Conservation (phyloP, 1,140 invertebrate species). For the Cherax quadricarinatus region DNA sequence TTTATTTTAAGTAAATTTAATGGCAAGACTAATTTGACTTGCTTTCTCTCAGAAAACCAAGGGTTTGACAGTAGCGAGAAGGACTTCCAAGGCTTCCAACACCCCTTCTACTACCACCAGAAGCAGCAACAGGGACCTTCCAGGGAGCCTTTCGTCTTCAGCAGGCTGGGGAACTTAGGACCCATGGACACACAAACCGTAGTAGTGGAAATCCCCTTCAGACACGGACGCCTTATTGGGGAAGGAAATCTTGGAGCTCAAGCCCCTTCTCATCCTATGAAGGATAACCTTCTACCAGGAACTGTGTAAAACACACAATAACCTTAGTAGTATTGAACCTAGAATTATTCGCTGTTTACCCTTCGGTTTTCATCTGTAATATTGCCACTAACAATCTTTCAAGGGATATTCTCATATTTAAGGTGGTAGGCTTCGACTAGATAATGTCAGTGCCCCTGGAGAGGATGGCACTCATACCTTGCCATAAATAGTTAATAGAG, state of each 20-base stretch:
- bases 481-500: too few relatives aligned
- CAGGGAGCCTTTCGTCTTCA: constrained; percentile 42
- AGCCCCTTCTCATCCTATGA: constrained; percentile 9
- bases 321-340: too few relatives aligned
- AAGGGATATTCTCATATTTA: too few relatives aligned
- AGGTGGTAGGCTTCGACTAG: too few relatives aligned
- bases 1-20: too few relatives aligned
- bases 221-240: background rate
- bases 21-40: too few relatives aligned
- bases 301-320: background rate
- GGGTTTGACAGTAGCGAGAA: constrained; percentile 58
- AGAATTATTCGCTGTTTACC: too few relatives aligned
- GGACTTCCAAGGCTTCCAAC: constrained; percentile 52
- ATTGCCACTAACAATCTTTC: too few relatives aligned
- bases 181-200: background rate
- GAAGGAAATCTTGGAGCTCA: background rate
- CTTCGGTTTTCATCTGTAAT: too few relatives aligned
- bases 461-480: too few relatives aligned
- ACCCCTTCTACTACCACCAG: constrained; percentile 59
- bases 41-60: constrained; percentile 10
- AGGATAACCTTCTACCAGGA: background rate
- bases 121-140: constrained; percentile 21
- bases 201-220: background rate
- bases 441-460: too few relatives aligned
- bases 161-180: constrained; percentile 1